Base-by-base conservation (phyloP, 1,140 invertebrate genomes). In the Hypsibius dujardini region DNA sequence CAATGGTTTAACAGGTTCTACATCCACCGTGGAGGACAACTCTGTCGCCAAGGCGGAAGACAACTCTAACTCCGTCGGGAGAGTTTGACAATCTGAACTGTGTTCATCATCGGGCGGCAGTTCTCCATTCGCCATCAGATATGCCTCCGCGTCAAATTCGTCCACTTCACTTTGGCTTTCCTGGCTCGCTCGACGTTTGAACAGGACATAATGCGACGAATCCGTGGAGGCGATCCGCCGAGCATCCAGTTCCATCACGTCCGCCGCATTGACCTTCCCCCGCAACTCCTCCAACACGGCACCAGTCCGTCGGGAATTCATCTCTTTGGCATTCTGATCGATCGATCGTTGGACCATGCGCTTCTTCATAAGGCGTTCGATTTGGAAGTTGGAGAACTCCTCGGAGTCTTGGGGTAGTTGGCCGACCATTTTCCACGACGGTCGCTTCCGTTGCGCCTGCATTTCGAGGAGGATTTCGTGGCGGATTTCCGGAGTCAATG, bases 391-490 rank as follows among this genome's bases (percentile, higher is more conserved):
- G 7, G 87, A 87, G 79, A 90, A 90, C 59, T 84, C 81, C 70
- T 83, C 76, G 0, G 85, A 83, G 72, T 88, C 84, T 82, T 85
- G 74, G 12, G 78, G 79, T 69, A 77, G 73, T 67, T 73, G 72
- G 70, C 75, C 74, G 60, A 59, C 69, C 47, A 56, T 72, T n/a
- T 69, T 72, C 90, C 90, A 93, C 15, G 89, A 91, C 76, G 86
- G 90, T 79, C 87, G 88, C 79, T 94, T 95, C 73, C 88, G 85
- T 2, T 87, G 90, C 79, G 94, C 90, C 79, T 92, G 92, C 67
- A 96, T 83, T 76, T 95, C 92, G 60, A 85, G 86, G 0, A 98
- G 81, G 75, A 97, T 88, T 79, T 97, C 92, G 81, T 95, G 91
- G 73, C 91, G 86, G 7, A 92, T 86, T 80, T 95, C 89, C 0